These are phyloP conservation scores for Coendou prehensilis DNA, from an alignment of 2,797 vertebrate genomes.

Conservation along the genomic window DNA sequence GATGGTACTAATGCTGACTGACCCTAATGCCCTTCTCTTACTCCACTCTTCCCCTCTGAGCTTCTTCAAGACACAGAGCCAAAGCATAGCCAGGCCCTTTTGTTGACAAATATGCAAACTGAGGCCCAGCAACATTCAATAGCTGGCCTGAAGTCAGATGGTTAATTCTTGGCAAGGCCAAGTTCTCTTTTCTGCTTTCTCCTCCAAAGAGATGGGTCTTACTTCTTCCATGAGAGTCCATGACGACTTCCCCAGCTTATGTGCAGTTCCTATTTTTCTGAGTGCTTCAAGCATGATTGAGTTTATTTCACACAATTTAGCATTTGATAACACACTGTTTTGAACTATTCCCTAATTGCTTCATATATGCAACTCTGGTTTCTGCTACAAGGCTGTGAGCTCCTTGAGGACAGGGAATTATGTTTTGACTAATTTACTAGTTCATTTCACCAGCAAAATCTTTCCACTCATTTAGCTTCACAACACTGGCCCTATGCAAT, in stretches of 20 bases:
- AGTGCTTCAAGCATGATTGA: conserved; percentile 49
- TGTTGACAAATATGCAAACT: neutral
- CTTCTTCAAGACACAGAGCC: neutral
- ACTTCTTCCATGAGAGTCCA: neutral
- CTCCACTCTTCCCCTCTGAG: neutral
- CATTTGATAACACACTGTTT: conserved; percentile 65
- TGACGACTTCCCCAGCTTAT: neutral
- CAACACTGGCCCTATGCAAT: neutral
- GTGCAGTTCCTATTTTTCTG: conserved; percentile 14
- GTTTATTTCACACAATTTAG: conserved; percentile 77
- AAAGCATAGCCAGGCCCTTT: neutral
- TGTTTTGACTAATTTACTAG: conserved; percentile 75
- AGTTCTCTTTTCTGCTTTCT: neutral
- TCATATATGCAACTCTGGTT: conserved; percentile 8
- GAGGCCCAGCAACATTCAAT: neutral
- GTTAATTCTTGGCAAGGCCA: no score
- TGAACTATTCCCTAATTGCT: conserved; percentile 68
- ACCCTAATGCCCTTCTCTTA: neutral
- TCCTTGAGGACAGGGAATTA: conserved; percentile 77
- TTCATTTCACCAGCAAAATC: conserved; percentile 54
- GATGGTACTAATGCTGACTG: neutral
- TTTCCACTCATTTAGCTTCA: conserved; percentile 19
- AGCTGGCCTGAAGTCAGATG: neutral
- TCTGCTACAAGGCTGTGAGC: conserved; percentile 51
- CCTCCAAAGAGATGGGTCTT: neutral